Base-by-base conservation (phyloP, 2,888 invertebrate species). In the Frankliniella fusca region DNA sequence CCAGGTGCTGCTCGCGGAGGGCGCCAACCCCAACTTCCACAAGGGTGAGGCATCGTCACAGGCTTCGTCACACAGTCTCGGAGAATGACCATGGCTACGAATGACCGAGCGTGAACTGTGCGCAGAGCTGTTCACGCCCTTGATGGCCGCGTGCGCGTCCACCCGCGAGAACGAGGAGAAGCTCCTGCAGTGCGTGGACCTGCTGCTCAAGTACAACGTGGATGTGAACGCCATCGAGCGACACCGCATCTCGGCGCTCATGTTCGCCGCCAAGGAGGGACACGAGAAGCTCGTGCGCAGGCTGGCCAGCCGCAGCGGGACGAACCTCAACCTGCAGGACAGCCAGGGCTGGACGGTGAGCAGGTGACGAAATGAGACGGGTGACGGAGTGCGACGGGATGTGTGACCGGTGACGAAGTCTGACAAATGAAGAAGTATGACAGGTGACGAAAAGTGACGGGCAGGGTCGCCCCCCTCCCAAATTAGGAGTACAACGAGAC, bases 61-160 rank as follows among this genome's bases (percentile, higher is more conserved):
- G 15, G 12, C 54, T 12, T 9, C 54, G 54, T 11, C 54, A 18
- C 54, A 7, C 54, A 3, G 54, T 54, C 2, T 2, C 3, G 2
- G 15, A 7, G 54, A 7, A 54, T 5, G 54, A 12, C 65, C 54
- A 54, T 9, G 54, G 15, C 54, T 2, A 2, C 38, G 38, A 38
- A 38, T 38, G 54, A 18, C 54, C 54, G 54, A 54, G 54, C 54
- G 15, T 54, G 50, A 54, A 54, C 54, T 54, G 15, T 54, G 54
- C 50, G 23, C 82, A 84, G 88, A 85, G 83, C 65, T 84, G 28
- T 83, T 87, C 84, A 88, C 88, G n/a, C 87, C 88, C 8, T 84
- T 90, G 54, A 89, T 89, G 89, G 88, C 89, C 28, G 87, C 87
- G 2, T 89, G 89, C 85, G 87, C 87, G 2, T 87, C 88, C 0